phyloP scores from a whole-genome alignment of 2,797 vertebrate genomes.

The Lepilemur ruficaudatus region DNA sequence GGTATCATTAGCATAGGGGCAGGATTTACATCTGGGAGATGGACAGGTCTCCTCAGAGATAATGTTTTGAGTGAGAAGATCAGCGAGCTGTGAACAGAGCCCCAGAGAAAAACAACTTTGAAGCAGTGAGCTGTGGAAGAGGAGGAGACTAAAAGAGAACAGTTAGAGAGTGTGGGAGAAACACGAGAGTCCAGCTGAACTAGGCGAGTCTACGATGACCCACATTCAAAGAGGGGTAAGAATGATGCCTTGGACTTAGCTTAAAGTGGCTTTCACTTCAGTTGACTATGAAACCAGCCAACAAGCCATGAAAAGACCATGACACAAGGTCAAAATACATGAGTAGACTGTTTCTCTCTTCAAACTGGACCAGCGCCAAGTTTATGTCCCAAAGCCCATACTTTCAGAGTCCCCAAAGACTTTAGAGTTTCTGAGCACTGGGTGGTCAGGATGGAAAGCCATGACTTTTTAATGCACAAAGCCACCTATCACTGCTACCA shows the following conservation, averaged over 20 bases:
- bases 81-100: neutral
- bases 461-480: neutral
- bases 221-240: neutral
- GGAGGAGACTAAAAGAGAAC: neutral
- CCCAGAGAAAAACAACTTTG: neutral
- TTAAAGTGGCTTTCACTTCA: neutral
- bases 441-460: neutral
- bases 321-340: neutral
- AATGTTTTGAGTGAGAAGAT: neutral
- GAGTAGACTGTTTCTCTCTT: neutral
- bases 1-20: neutral
- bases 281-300: neutral
- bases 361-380: neutral
- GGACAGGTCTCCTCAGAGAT: neutral
- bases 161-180: neutral
- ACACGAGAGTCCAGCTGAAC: neutral
- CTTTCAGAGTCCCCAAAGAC: neutral
- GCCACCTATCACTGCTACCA: neutral
- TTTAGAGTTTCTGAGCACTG: neutral
- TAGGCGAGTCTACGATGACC: neutral
- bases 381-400: neutral
- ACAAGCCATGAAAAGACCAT: neutral
- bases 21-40: neutral
- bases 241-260: neutral
- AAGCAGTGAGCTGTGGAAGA: neutral